Evolutionary conservation across 2,888 invertebrate genomes (phyloP), one percentile per base, ranked within the genome.

Genomic region (Eremobia ochroleuca): DNA sequence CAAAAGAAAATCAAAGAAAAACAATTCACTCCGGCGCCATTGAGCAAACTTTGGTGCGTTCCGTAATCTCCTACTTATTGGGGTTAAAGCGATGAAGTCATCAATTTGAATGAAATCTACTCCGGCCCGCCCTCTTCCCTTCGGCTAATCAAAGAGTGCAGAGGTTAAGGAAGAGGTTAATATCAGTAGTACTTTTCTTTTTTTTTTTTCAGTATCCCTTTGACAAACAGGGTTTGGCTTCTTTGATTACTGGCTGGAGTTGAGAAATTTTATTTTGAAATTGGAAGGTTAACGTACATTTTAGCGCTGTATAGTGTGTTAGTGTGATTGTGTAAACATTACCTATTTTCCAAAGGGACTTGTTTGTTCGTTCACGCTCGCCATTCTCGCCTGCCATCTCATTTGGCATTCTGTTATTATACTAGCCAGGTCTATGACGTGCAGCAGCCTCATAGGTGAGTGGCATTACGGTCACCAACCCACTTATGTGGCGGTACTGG

Each of bases 1-100:
- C 77, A 81, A 82, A 83, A 75, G 84, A 85, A 87, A 89, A 91
- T 90, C 89, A 87, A 92, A 92, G 88, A 87, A 90, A 92, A 93
- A 93, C 93, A 93, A 94, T 93, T 93, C 92, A 92, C 92, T 93
- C 90, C 88, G 86, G 91, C 88, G 91, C 91, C 92, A 93, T 91
- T 94, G 88, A 92, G 88, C 92, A 93, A 95, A 95, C 92, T 93
- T 85, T 70, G 89, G 71, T 85, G 91, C 90, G 91, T 87, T 90
- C 92, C 92, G 93, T 94, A 94, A 94, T 94, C 93, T 91, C 87
- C 89, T 91, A 91, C 93, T 92, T 94, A 93, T 91, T 91, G 93
- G 94, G 95, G 95, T 94, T 94, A 95, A 94, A 93, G 93, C 94
- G 91, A 95, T 95, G 94, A 94, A 95, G 95, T 93, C 94, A 93